phyloP scores from a whole-genome alignment of 2,113 vertebrate genomes.

The Tragelaphus strepsiceros region DNA sequence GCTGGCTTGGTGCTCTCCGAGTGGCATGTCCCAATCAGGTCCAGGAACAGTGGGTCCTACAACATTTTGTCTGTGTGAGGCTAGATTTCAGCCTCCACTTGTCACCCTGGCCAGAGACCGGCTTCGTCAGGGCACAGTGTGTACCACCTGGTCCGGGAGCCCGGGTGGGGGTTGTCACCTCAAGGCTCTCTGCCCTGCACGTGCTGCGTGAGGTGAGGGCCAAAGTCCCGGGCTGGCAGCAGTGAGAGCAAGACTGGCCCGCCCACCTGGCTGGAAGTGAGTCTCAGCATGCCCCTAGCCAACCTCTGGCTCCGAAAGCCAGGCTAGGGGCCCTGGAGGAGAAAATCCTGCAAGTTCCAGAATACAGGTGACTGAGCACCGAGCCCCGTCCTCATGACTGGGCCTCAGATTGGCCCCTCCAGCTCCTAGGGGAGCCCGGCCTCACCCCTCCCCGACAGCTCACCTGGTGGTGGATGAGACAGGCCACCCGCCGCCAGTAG shows the following conservation, averaged over 20 bases:
- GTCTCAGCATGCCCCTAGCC: not conserved
- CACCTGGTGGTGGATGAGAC: constrained; percentile 92
- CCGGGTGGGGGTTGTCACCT: not conserved
- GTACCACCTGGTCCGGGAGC: not conserved
- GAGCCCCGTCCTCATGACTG: not conserved
- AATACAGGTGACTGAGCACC: not conserved
- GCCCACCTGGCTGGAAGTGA: not conserved
- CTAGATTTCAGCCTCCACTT: not conserved
- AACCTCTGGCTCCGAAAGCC: not conserved
- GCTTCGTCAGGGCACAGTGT: not conserved
- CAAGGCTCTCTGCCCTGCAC: not conserved
- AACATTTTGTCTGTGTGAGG: not conserved
- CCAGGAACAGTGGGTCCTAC: constrained; percentile 90
- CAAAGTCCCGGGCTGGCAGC: not conserved
- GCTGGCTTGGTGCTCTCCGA: constrained; percentile 83
- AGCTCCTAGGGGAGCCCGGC: not conserved
- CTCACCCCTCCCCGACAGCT: not conserved
- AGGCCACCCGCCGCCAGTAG: constrained; percentile 87
- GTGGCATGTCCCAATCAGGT: constrained; percentile 93
- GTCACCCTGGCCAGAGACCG: not conserved
- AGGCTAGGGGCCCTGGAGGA: not conserved
- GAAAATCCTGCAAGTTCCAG: not conserved
- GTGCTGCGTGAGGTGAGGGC: not conserved
- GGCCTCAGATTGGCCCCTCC: not conserved
- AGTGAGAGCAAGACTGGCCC: not conserved